Evolutionary conservation across 2,797 vertebrate genomes (phyloP).

Genomic region (Channa striata): DNA sequence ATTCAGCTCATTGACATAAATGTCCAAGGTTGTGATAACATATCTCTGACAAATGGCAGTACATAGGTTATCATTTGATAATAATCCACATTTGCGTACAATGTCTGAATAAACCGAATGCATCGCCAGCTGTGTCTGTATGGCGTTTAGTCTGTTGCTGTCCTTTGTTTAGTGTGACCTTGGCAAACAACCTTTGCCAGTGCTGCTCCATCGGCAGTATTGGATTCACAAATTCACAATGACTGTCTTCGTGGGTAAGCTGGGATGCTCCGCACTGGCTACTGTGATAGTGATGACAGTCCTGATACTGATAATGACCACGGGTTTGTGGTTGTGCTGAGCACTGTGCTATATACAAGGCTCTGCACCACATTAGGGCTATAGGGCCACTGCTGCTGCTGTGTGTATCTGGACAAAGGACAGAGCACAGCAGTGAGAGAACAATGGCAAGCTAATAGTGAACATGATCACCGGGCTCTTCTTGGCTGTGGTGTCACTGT

Average conservation of each 20-base stretch:
- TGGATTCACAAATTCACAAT: slow-evolving; percentile 42
- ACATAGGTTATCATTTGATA: background rate
- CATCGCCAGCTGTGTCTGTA: slow-evolving; percentile 34
- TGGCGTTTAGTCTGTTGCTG: slow-evolving; percentile 33
- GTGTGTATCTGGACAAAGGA: slow-evolving; percentile 38
- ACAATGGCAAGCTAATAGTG: slow-evolving; percentile 48
- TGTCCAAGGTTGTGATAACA: slow-evolving; percentile 44
- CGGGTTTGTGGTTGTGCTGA: slow-evolving; percentile 47
- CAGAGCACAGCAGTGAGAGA: slow-evolving; percentile 19
- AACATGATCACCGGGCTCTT: slow-evolving; percentile 45
- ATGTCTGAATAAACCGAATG: slow-evolving; percentile 10
- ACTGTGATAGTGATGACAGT: slow-evolving; percentile 59
- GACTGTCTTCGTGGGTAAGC: slow-evolving; percentile 35
- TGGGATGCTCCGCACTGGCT: slow-evolving; percentile 50
- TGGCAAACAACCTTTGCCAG: slow-evolving; percentile 64
- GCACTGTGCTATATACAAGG: slow-evolving; percentile 43
- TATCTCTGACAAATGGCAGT: slow-evolving; percentile 23
- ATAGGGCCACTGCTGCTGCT: slow-evolving; percentile 47
- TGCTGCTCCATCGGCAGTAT: slow-evolving; percentile 33
- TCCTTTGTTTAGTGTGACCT: slow-evolving; percentile 75
- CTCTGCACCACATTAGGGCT: slow-evolving; percentile 66
- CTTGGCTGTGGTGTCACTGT: slow-evolving; percentile 35
- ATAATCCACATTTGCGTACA: background rate
- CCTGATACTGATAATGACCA: slow-evolving; percentile 64
- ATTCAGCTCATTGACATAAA: slow-evolving; percentile 47